Evolutionary conservation across 2,797 vertebrate species (phyloP).

Genomic region (Peromyscus nudipes): DNA sequence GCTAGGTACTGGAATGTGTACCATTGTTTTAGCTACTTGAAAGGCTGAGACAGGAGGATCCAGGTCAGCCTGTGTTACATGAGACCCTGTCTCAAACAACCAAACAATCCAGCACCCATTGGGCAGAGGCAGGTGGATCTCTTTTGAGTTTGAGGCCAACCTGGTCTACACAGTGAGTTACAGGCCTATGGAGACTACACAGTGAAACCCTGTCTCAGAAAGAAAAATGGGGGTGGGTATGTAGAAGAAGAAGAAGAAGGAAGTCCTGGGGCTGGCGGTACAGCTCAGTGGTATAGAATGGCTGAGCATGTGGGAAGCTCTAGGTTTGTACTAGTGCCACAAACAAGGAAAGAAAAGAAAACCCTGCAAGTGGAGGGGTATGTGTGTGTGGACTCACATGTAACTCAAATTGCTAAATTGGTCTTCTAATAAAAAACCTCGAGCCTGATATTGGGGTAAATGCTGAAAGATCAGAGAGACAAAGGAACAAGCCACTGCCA

Average conservation of each 20-base stretch:
- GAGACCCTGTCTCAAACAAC: neutral
- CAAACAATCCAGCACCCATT: neutral
- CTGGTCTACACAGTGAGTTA: neutral
- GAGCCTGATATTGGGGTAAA: too few relatives aligned
- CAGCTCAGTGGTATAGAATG: neutral
- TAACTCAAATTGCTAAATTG: too few relatives aligned
- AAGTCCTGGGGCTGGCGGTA: neutral
- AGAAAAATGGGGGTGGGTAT: neutral
- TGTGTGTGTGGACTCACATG: neutral
- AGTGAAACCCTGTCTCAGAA: neutral
- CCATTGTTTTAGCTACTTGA: neutral
- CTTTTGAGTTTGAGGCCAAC: neutral
- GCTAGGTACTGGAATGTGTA: neutral
- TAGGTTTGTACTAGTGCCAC: neutral
- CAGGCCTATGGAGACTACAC: neutral
- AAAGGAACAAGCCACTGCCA: too few relatives aligned
- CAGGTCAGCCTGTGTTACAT: neutral
- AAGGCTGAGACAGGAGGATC: neutral
- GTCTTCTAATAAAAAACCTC: too few relatives aligned
- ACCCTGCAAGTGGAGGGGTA: neutral
- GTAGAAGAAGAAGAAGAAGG: neutral
- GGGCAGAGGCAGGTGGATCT: neutral
- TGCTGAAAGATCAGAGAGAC: too few relatives aligned
- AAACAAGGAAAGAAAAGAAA: neutral
- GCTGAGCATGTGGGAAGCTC: neutral